phyloP scores from a whole-genome alignment of 2,888 invertebrate genomes.

The Trisateles emortualis region DNA sequence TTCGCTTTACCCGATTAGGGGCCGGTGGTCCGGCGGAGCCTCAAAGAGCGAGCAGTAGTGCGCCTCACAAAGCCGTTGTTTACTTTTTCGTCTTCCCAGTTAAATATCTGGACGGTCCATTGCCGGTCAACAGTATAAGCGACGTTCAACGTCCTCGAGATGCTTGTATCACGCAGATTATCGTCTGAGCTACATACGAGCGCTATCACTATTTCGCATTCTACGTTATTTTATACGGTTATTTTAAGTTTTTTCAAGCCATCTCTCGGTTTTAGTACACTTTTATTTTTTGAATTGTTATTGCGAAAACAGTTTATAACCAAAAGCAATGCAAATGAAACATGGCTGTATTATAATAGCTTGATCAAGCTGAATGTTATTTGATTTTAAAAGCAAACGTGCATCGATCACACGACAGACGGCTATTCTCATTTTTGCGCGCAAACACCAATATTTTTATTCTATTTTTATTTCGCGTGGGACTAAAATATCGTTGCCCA shows the following conservation, averaged over 20 bases:
- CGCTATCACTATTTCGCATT: constrained; percentile 68
- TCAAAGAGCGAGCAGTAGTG: constrained; percentile 51
- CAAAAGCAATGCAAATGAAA: not conserved
- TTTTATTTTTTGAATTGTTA: constrained; percentile 16
- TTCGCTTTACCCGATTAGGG: constrained; percentile 65
- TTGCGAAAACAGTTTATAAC: not conserved
- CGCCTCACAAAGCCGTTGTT: constrained; percentile 65
- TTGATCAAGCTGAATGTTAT: not conserved
- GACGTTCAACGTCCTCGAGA: constrained; percentile 53
- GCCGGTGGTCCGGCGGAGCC: constrained; percentile 48
- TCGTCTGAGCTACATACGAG: constrained; percentile 59
- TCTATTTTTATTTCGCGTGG: constrained; percentile 20
- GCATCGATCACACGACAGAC: constrained; percentile 2
- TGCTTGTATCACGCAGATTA: constrained; percentile 72
- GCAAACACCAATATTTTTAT: constrained; percentile 16
- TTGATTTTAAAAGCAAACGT: constrained; percentile 6
- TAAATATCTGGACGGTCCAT: constrained; percentile 73
- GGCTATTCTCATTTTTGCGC: constrained; percentile 10
- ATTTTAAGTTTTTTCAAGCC: constrained; percentile 65
- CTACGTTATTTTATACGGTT: constrained; percentile 50
- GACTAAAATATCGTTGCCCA: constrained; percentile 17
- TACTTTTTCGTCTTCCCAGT: constrained; percentile 68
- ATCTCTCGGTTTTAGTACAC: constrained; percentile 27
- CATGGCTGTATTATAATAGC: not conserved
- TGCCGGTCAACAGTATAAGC: constrained; percentile 72